Conservation (phyloP, 2,797 vertebrate species). For the Tragelaphus oryx region DNA sequence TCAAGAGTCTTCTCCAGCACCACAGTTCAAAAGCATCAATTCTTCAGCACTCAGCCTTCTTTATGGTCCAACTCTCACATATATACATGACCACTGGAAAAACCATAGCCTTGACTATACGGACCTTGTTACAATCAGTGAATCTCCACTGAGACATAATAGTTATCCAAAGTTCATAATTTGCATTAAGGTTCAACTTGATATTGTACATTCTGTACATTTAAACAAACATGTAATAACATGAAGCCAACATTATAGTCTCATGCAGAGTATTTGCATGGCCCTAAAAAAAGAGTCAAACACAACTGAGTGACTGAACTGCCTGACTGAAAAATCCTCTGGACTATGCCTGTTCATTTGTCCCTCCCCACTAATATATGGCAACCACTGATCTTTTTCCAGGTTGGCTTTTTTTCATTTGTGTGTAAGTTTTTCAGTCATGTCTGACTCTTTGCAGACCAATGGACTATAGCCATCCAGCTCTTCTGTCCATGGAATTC, state of each 20-base stretch:
- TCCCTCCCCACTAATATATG: background rate
- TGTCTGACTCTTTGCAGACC: background rate
- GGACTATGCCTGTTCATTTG: background rate
- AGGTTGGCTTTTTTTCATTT: background rate
- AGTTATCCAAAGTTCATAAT: background rate
- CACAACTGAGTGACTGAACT: background rate
- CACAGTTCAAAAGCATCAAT: background rate
- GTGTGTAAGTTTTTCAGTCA: background rate
- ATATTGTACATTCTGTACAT: background rate
- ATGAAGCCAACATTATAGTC: background rate
- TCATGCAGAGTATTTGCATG: background rate
- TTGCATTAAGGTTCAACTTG: background rate
- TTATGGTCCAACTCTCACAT: background rate
- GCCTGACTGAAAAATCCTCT: background rate
- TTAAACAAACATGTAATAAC: background rate
- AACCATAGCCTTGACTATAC: background rate
- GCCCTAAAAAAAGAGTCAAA: background rate
- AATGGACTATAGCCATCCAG: background rate
- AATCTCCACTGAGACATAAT: background rate
- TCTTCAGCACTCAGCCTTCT: accelerated
- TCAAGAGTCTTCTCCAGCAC: background rate
- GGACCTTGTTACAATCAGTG: background rate
- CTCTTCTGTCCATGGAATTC: background rate
- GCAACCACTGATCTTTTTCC: background rate
- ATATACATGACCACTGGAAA: background rate